Percentiles rank a stretch among this genome's conserved stretches.
These are phyloP conservation scores for Drosophila fulvimacula DNA, from an alignment of 2,888 invertebrate species.

Conservation along the genomic window DNA sequence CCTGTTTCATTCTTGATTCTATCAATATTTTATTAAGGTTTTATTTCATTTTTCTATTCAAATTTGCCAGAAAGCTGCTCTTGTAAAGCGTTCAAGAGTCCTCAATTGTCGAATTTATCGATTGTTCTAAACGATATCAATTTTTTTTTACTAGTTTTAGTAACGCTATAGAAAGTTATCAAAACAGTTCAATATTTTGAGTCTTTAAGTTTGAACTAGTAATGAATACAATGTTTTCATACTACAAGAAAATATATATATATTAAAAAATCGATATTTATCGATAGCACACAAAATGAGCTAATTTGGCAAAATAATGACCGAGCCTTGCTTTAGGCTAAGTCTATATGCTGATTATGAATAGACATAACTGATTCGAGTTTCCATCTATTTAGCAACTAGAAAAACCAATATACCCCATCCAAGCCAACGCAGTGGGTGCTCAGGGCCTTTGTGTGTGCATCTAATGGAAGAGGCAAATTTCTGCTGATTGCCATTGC, in stretches of 20 bases:
- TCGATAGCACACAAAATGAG: background rate
- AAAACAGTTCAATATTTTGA: too few relatives aligned
- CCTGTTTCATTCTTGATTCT: too few relatives aligned
- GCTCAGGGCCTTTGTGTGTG: constrained; percentile 1
- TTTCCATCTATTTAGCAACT: background rate
- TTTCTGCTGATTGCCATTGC: constrained; percentile 12
- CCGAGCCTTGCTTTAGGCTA: background rate
- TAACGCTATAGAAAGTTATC: too few relatives aligned
- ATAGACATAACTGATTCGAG: background rate
- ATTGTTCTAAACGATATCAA: background rate
- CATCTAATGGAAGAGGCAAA: constrained; percentile 9
- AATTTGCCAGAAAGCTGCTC: too few relatives aligned
- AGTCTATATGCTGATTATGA: background rate
- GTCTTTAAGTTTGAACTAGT: too few relatives aligned
- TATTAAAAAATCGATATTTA: background rate
- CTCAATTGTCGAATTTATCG: too few relatives aligned
- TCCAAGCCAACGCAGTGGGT: background rate
- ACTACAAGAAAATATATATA: background rate
- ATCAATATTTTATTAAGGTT: too few relatives aligned
- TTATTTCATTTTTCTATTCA: too few relatives aligned
- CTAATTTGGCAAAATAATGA: background rate
- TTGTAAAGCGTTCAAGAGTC: too few relatives aligned
- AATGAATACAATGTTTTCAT: background rate
- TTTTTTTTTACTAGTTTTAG: background rate
- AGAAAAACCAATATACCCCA: background rate